phyloP scores from a whole-genome alignment of 2,888 invertebrate genomes.

The Ditylenchus weischeri region DNA sequence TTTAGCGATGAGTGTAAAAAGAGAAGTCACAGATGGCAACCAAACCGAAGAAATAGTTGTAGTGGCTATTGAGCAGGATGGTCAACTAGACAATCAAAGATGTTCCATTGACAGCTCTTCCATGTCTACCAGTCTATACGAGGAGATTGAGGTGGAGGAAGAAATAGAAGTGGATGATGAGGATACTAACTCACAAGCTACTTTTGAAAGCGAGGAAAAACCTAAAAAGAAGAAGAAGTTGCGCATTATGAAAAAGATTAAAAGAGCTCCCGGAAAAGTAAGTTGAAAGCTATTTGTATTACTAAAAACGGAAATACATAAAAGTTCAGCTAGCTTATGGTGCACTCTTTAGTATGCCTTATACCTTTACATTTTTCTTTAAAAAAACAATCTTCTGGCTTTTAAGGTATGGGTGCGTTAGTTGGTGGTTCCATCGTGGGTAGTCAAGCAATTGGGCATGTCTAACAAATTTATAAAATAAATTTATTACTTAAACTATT shows the following conservation, averaged over 20 bases:
- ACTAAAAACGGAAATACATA: too few species aligned
- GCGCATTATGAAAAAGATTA: conserved; percentile 8
- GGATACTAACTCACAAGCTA: neutral
- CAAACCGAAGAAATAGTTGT: too few species aligned
- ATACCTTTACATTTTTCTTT: neutral
- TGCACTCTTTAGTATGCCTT: neutral
- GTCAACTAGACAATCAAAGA: too few species aligned
- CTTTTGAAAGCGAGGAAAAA: neutral
- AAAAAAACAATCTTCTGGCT: neutral
- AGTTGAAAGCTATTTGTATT: neutral
- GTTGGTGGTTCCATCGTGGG: neutral
- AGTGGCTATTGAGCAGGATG: too few species aligned
- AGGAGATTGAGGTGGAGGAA: conserved; percentile 8
- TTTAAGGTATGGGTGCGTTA: neutral
- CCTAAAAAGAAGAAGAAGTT: conserved; percentile 12
- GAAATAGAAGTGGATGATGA: conserved; percentile 14
- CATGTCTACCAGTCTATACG: neutral
- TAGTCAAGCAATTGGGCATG: neutral
- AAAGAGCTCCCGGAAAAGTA: neutral
- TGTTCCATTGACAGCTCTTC: neutral
- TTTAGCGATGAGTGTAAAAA: too few species aligned
- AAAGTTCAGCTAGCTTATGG: neutral
- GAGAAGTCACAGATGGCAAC: too few species aligned
- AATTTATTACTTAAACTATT: neutral
- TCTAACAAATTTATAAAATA: neutral